phyloP scores from a whole-genome alignment of 2,797 vertebrate genomes.

The Acomys russatus region DNA sequence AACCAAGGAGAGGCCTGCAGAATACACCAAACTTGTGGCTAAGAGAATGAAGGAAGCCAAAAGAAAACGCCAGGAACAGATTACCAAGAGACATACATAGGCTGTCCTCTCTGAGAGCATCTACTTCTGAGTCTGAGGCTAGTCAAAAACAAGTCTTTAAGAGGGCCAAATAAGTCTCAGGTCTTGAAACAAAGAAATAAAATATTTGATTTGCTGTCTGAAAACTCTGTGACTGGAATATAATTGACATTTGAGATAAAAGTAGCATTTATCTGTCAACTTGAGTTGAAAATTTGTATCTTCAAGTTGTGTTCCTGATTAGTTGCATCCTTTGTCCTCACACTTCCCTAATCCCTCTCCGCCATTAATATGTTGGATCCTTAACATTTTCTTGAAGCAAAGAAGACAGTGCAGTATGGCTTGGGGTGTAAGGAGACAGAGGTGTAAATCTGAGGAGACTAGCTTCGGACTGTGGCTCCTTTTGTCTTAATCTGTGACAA shows the following conservation, averaged over 20 bases:
- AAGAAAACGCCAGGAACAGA: background rate
- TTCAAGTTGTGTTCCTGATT: slow-evolving; percentile 45
- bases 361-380: slow-evolving; percentile 25
- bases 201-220: slow-evolving; percentile 53
- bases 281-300: slow-evolving; percentile 59
- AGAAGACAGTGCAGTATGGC: background rate
- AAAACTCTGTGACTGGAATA: slow-evolving; percentile 60
- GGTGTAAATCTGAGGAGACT: slow-evolving; percentile 1
- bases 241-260: slow-evolving; percentile 67
- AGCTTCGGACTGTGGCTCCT: slow-evolving; percentile 43
- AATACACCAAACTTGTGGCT: background rate
- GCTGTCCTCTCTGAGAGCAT: background rate
- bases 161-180: background rate
- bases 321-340: slow-evolving; percentile 35
- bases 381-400: slow-evolving; percentile 30
- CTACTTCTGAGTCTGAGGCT: background rate
- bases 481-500: slow-evolving; percentile 2
- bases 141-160: background rate
- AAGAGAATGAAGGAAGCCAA: background rate
- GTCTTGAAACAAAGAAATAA: slow-evolving; percentile 20
- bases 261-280: slow-evolving; percentile 49
- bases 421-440: slow-evolving; percentile 42
- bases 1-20: background rate
- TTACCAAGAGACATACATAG: background rate
- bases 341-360: background rate